Evolutionary conservation across 2,888 invertebrate genomes (phyloP).

Genomic region (Abscondita cerata): DNA sequence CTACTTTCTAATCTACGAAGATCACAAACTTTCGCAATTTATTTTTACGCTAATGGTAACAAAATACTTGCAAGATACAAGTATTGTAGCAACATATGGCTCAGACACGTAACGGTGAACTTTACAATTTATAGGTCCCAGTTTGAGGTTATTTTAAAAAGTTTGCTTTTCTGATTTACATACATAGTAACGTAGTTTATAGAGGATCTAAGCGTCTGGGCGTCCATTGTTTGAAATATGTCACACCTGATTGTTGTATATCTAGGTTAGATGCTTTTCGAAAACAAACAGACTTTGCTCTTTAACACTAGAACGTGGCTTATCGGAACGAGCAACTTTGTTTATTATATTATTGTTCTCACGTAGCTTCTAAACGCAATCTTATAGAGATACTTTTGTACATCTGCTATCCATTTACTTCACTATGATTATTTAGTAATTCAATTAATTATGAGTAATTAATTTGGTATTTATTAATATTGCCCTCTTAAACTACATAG

Average conservation of each 20-base stretch:
- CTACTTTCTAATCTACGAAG: background rate
- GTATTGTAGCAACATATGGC: conserved; percentile 50
- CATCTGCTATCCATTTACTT: too few relatives aligned
- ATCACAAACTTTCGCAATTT: conserved; percentile 35
- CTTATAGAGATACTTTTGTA: too few relatives aligned
- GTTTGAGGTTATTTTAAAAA: conserved; percentile 49
- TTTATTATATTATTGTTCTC: too few relatives aligned
- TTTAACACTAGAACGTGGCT: conserved; percentile 5
- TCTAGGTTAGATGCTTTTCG: conserved; percentile 22
- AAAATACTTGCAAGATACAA: conserved; percentile 49
- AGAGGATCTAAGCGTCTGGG: conserved; percentile 37
- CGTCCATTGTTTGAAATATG: conserved; percentile 43
- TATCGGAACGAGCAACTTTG: background rate
- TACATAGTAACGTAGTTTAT: conserved; percentile 52
- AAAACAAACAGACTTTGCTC: conserved; percentile 19
- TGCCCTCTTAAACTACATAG: too few relatives aligned
- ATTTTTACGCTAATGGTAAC: conserved; percentile 49
- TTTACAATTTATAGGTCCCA: conserved; percentile 51
- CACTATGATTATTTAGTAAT: too few relatives aligned
- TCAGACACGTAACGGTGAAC: conserved; percentile 50
- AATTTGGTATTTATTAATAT: too few relatives aligned
- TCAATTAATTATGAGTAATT: too few relatives aligned
- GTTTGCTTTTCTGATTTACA: conserved; percentile 51
- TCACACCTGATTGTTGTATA: conserved; percentile 40
- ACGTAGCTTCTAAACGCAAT: too few relatives aligned